Base-by-base conservation (phyloP, 2,888 invertebrate genomes). In the Acleris literana region DNA sequence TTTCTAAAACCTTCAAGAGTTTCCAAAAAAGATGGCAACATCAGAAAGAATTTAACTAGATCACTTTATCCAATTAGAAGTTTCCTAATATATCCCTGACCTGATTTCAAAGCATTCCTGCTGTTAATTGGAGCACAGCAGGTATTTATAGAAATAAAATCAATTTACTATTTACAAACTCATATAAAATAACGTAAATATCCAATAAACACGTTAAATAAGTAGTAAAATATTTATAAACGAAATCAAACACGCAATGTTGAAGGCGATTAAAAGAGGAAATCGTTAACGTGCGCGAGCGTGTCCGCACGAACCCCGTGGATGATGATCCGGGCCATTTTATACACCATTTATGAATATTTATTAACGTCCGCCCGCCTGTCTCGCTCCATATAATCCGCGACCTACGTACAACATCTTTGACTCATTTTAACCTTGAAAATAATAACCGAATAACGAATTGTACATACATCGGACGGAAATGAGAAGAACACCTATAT, bases 361-460 rank as follows among this genome's bases (percentile, higher is more conserved):
- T 79, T 76, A 85, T 79, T 76, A 81, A 72, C 74, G 74, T 74
- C 80, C 83, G 78, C 81, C 84, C 79, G 84, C 82, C 78, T 73
- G 78, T 71, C 76, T 76, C 78, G 83, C 82, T 82, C 82, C 82
- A 85, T 84, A 84, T 82, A 80, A 79, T 84, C 74, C 79, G 70
- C 79, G 72, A 78, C 83, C 82, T 84, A 80, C 83, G 80, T 76
- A 78, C 77, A 76, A 80, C 78, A 71, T 76, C 76, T 66, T 82
- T 81, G 80, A 83, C 80, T 83, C 79, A 76, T 70, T 74, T 77
- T 91, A 92, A 91, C 91, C 91, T 92, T 92, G 91, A 90, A 88
- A 82, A 74, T 74, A 76, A 76, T 62, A 74, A 72, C 65, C 56
- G 69, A 62, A 61, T 56, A 66, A 57, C 56, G 61, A 44, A 61